Evolutionary conservation across 2,113 vertebrate genomes (phyloP).

Genomic region (Channa argus): DNA sequence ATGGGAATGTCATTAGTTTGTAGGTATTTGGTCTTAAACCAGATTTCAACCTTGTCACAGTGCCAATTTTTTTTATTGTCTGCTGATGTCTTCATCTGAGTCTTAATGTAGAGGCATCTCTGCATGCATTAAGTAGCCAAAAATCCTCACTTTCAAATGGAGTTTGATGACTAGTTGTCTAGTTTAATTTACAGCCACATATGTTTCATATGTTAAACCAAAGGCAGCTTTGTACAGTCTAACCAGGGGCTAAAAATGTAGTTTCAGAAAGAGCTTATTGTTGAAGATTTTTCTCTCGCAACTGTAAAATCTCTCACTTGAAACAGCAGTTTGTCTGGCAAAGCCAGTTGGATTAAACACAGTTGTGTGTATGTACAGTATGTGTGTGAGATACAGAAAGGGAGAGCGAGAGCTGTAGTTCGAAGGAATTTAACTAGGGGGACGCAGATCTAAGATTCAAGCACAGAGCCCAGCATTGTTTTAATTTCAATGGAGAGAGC

Average conservation of each 20-base stretch:
- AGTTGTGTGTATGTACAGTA: conserved; percentile 38
- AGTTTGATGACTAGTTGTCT: conserved; percentile 14
- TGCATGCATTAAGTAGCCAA: background rate
- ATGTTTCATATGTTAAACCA: conserved; percentile 48
- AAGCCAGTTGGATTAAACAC: conserved; percentile 38
- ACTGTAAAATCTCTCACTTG: conserved; percentile 42
- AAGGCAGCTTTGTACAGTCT: conserved; percentile 43
- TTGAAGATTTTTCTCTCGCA: conserved; percentile 57
- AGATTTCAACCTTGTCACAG: too few species aligned
- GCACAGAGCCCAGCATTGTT: conserved; percentile 72
- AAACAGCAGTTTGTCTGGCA: conserved; percentile 66
- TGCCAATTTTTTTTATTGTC: background rate
- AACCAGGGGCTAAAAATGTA: conserved; percentile 38
- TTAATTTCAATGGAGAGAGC: conserved; percentile 42
- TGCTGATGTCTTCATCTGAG: background rate
- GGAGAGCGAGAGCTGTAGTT: conserved; percentile 37
- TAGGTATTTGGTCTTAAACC: too few species aligned
- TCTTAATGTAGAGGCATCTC: background rate
- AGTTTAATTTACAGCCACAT: conserved; percentile 37
- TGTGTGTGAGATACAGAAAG: background rate
- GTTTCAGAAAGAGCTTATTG: conserved; percentile 74
- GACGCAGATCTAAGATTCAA: conserved; percentile 50
- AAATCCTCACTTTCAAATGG: background rate
- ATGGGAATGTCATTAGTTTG: too few species aligned
- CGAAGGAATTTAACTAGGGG: conserved; percentile 36